phyloP scores from a whole-genome alignment of 2,888 invertebrate species.

The Mesorhabditis belari region DNA sequence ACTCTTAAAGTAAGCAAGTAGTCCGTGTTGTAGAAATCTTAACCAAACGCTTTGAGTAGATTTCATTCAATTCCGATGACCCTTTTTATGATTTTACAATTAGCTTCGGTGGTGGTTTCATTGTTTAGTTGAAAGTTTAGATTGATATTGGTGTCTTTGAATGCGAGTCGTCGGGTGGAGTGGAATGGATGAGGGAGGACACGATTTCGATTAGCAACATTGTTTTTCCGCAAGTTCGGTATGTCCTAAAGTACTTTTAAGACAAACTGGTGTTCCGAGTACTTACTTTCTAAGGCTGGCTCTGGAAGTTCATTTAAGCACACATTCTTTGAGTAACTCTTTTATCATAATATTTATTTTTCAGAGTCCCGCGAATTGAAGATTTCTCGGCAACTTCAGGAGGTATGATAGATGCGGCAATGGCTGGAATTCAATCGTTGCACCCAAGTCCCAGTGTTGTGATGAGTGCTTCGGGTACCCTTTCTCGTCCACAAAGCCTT shows the following conservation, averaged over 20 bases:
- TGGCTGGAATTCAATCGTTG: background rate
- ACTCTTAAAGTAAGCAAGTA: background rate
- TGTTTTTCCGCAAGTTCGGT: slow-evolving; percentile 6
- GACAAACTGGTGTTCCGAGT: too few species aligned
- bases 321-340: background rate
- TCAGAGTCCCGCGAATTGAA: background rate
- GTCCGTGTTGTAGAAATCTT: background rate
- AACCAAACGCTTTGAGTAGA: background rate
- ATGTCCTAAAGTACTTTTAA: background rate
- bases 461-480: too few species aligned
- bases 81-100: background rate
- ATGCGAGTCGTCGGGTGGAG: slow-evolving; percentile 88
- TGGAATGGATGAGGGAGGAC: slow-evolving; percentile 50
- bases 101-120: background rate
- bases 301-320: background rate
- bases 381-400: background rate
- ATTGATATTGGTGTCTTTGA: slow-evolving; percentile 83
- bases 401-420: background rate
- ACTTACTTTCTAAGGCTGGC: background rate
- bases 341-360: background rate
- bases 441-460: background rate
- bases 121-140: slow-evolving; percentile 2
- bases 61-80: background rate
- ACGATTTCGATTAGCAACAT: slow-evolving; percentile 29
- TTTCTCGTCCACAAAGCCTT: background rate